A percentile compares a stretch with the other conserved stretches of the same genome.
These are phyloP conservation scores for Apteryx mantelli DNA, from an alignment of 2,113 vertebrate species.

Conservation along the genomic window DNA sequence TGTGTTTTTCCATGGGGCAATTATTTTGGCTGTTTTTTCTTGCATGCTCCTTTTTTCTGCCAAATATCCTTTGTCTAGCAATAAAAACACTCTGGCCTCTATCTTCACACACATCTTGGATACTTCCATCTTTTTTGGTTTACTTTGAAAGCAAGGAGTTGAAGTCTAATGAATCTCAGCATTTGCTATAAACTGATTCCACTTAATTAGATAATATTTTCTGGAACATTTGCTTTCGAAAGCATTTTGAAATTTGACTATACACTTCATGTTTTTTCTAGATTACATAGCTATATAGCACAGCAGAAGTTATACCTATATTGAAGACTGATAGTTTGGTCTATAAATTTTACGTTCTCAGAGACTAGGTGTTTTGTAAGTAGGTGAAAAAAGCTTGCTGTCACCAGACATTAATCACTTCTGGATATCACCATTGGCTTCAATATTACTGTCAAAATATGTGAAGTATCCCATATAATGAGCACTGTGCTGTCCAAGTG, in stretches of 20 bases:
- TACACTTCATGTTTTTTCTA: background rate
- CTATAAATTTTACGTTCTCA: background rate
- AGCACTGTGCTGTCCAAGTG: background rate
- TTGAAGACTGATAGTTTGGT: background rate
- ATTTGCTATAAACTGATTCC: background rate
- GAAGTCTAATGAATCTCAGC: background rate
- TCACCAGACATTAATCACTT: background rate
- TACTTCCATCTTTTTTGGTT: background rate
- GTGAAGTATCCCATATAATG: background rate
- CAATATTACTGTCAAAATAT: background rate
- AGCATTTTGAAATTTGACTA: background rate
- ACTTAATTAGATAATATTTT: background rate
- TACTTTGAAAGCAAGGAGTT: background rate
- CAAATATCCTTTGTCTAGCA: background rate
- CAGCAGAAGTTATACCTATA: background rate
- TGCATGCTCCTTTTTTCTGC: background rate
- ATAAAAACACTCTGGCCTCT: background rate
- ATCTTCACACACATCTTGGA: background rate
- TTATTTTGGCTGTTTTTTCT: background rate
- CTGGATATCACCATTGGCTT: background rate
- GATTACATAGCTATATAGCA: background rate
- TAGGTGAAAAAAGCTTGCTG: background rate
- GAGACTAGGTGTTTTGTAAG: background rate
- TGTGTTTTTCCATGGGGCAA: background rate
- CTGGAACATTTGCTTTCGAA: background rate